These are phyloP conservation scores for Galerucella nymphaeae DNA, from an alignment of 2,888 invertebrate species.

Conservation along the genomic window DNA sequence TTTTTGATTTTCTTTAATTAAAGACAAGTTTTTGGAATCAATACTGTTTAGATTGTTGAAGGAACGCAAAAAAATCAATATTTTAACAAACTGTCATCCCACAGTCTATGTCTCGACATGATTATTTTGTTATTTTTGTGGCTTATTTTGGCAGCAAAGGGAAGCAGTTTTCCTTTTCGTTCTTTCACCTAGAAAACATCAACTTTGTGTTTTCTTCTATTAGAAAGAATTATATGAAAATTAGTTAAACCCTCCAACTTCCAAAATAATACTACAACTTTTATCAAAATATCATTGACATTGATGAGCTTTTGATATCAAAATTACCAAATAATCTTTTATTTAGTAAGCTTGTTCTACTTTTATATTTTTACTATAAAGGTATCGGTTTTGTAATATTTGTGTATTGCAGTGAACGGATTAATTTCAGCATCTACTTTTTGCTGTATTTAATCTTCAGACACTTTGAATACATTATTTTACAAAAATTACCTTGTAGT, in stretches of 20 bases:
- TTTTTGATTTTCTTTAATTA: too few species aligned
- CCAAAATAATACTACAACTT: neutral
- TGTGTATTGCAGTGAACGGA: neutral
- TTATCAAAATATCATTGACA: neutral
- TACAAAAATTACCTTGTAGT: neutral
- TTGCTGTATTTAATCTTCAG: slow-evolving; percentile 16
- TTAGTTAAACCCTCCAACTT: neutral
- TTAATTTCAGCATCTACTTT: slow-evolving; percentile 9
- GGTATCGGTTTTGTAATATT: neutral
- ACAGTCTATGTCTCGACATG: neutral
- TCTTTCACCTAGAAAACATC: neutral
- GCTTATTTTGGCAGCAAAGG: neutral
- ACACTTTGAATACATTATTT: neutral
- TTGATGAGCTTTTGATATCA: neutral
- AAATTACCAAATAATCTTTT: neutral
- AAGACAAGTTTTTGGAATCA: neutral
- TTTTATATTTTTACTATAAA: neutral
- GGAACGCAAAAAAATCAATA: neutral
- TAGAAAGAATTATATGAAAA: neutral
- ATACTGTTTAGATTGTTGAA: neutral
- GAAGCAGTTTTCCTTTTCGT: slow-evolving; percentile 1
- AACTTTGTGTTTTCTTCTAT: neutral
- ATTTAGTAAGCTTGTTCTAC: neutral
- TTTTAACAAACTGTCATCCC: neutral
- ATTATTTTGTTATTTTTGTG: neutral